Conservation (phyloP, 2,113 vertebrate genomes). For the Stercorarius parasiticus region DNA sequence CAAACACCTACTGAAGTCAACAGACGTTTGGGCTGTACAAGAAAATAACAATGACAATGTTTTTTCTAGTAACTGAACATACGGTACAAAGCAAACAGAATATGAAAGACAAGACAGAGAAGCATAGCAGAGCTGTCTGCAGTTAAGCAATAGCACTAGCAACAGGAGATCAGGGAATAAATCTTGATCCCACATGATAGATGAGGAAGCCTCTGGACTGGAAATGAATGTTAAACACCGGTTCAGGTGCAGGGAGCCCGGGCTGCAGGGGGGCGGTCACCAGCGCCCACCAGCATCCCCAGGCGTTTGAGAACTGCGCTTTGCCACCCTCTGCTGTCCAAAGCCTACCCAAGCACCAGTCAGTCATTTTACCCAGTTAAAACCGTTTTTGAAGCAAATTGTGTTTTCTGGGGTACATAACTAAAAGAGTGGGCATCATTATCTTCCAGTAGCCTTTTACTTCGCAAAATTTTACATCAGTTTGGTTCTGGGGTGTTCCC, state of each 20-base stretch:
- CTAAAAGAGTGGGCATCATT: neutral
- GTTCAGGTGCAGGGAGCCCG: neutral
- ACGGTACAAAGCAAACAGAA: neutral
- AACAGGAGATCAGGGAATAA: neutral
- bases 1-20: neutral
- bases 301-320: neutral
- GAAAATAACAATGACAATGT: neutral
- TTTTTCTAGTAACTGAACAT: neutral
- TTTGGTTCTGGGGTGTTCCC: neutral
- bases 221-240: neutral
- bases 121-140: neutral
- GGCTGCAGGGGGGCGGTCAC: accelerated
- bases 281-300: neutral
- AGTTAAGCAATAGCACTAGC: neutral
- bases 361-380: neutral
- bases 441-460: neutral
- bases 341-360: neutral
- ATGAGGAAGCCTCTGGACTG: neutral
- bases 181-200: neutral
- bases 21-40: neutral
- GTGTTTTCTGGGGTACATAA: neutral
- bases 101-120: neutral
- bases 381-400: neutral
- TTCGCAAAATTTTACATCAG: neutral
- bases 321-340: conserved; percentile 5